Conservation (phyloP, 2,797 vertebrate species). For the Diplodus puntazzo region DNA sequence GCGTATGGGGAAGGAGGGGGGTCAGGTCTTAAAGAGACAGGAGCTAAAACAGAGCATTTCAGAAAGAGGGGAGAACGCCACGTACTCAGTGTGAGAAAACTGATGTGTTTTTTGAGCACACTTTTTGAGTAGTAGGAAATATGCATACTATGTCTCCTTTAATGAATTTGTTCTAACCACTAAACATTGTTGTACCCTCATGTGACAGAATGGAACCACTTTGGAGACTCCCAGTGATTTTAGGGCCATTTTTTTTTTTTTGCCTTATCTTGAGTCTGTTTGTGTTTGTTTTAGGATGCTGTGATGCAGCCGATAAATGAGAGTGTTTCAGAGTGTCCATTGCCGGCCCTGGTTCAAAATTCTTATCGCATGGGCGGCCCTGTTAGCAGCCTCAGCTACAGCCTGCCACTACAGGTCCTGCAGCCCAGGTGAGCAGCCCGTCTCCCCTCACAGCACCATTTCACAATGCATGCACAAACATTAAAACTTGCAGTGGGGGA, state of each 20-base stretch:
- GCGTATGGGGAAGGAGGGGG: no score
- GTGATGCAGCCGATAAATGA: conserved; percentile 59
- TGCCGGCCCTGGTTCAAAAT: conserved; percentile 73
- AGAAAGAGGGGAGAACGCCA: no score
- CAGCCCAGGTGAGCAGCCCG: conserved; percentile 84
- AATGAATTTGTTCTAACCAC: neutral
- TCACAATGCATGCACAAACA: conserved; percentile 16
- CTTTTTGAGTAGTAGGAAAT: no score
- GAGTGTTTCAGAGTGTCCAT: conserved; percentile 63
- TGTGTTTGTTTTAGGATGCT: conserved; percentile 71
- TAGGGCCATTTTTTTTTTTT: neutral
- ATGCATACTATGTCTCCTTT: no score
- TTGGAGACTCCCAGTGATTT: neutral
- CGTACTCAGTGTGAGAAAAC: no score
- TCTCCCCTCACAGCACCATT: neutral
- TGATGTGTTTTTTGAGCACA: no score
- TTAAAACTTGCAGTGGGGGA: conserved; percentile 65
- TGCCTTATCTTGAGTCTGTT: conserved; percentile 37
- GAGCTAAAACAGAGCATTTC: no score
- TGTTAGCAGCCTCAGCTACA: conserved; percentile 88
- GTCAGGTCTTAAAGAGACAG: no score
- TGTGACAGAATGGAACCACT: conserved; percentile 11
- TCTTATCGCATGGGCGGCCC: conserved; percentile 84
- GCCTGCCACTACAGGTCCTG: conserved; percentile 79
- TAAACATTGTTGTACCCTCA: neutral